Conservation (phyloP, 1,140 invertebrate genomes). For the Periplaneta americana region DNA sequence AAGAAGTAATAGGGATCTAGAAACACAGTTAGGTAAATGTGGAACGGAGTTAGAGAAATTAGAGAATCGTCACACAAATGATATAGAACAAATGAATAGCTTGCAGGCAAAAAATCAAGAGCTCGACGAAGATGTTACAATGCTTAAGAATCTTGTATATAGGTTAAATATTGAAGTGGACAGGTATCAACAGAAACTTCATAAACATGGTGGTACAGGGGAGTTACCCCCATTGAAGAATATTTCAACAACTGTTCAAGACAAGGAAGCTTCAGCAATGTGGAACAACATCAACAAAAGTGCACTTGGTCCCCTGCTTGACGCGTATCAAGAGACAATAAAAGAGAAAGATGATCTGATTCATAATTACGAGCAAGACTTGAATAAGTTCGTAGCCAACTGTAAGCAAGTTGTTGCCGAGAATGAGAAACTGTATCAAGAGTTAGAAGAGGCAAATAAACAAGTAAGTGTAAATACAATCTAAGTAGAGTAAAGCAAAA, state of each 20-base stretch:
- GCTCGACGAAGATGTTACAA: slow-evolving; percentile 49
- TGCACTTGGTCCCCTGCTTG: slow-evolving; percentile 53
- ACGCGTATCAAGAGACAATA: slow-evolving; percentile 61
- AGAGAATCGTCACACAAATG: background rate
- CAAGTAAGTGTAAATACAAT: too few species aligned
- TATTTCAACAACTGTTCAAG: background rate
- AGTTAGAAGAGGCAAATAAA: slow-evolving; percentile 46
- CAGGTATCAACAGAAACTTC: slow-evolving; percentile 56
- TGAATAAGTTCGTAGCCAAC: slow-evolving; percentile 53
- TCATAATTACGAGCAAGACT: slow-evolving; percentile 48
- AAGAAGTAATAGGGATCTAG: background rate
- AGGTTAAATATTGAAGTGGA: slow-evolving; percentile 60
- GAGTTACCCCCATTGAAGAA: background rate
- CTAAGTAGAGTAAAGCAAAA: too few species aligned
- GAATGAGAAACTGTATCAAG: slow-evolving; percentile 51
- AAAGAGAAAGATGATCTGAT: slow-evolving; percentile 59
- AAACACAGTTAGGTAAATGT: background rate
- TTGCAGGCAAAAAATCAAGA: slow-evolving; percentile 39
- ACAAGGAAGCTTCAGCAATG: background rate
- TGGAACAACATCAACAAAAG: slow-evolving; percentile 24
- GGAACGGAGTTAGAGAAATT: background rate
- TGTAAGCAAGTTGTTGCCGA: slow-evolving; percentile 54
- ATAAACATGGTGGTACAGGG: background rate
- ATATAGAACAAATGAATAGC: background rate
- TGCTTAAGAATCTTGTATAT: slow-evolving; percentile 61